phyloP scores from a whole-genome alignment of 2,113 vertebrate genomes.

The Murina feae region DNA sequence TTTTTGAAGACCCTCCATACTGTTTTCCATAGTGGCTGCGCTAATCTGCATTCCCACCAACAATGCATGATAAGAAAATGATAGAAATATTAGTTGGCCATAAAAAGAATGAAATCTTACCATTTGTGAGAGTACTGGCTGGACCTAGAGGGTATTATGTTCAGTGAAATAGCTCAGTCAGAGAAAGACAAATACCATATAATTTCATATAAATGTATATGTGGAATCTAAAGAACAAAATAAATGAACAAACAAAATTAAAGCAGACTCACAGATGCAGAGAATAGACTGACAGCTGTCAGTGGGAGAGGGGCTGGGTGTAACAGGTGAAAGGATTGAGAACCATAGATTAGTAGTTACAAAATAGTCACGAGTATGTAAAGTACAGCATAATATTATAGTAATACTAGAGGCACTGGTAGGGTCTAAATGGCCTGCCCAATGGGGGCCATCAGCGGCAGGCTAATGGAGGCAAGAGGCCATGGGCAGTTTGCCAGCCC shows the following conservation, averaged over 20 bases:
- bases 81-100: neutral
- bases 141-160: neutral
- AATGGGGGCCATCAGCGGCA: too few species aligned
- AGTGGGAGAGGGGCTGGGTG: neutral
- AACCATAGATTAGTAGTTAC: neutral
- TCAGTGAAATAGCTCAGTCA: neutral
- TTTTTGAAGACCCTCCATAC: neutral
- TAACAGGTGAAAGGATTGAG: neutral
- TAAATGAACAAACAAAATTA: neutral
- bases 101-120: neutral
- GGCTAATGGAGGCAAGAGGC: too few species aligned
- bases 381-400: neutral
- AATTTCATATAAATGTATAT: neutral
- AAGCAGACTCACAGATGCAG: neutral
- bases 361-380: neutral
- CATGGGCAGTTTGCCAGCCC: fast-evolving
- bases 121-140: neutral
- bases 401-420: too few species aligned
- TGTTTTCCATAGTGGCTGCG: neutral
- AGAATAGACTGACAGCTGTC: neutral
- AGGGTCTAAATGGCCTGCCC: too few species aligned
- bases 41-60: neutral
- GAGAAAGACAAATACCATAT: neutral
- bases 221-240: neutral
- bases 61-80: neutral